phyloP scores from a whole-genome alignment of 2,797 vertebrate species.

The Leontocebus nigricollis region DNA sequence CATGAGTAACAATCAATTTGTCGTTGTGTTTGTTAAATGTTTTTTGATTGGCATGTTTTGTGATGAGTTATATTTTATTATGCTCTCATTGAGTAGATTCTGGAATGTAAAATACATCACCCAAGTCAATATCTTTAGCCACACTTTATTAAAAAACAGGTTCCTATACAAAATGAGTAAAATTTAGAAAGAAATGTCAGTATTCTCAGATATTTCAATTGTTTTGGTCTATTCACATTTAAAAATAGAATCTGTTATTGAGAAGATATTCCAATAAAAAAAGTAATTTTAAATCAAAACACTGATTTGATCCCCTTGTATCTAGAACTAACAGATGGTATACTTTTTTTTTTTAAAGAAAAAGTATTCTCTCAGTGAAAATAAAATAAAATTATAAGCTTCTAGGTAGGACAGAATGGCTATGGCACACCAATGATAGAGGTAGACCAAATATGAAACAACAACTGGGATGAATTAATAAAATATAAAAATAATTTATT shows the following conservation, averaged over 20 bases:
- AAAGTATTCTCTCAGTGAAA: background rate
- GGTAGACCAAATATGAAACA: background rate
- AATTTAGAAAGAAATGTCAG: background rate
- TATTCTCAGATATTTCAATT: background rate
- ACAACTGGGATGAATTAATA: background rate
- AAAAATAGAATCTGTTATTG: background rate
- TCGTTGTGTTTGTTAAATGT: background rate
- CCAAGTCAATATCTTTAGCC: background rate
- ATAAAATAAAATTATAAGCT: background rate
- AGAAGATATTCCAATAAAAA: background rate
- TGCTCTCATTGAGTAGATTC: background rate
- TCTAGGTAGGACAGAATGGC: background rate
- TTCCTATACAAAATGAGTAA: background rate
- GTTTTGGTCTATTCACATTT: background rate
- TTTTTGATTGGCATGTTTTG: background rate
- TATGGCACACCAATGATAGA: background rate
- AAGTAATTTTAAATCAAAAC: background rate
- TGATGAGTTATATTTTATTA: background rate
- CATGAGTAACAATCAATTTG: background rate
- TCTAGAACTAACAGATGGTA: background rate
- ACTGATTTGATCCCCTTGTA: background rate
- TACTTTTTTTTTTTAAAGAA: background rate
- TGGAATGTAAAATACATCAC: background rate
- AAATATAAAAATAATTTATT: conserved; percentile 29
- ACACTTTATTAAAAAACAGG: background rate